phyloP scores from a whole-genome alignment of 2,888 invertebrate genomes.

The Tiliacea aurago region DNA sequence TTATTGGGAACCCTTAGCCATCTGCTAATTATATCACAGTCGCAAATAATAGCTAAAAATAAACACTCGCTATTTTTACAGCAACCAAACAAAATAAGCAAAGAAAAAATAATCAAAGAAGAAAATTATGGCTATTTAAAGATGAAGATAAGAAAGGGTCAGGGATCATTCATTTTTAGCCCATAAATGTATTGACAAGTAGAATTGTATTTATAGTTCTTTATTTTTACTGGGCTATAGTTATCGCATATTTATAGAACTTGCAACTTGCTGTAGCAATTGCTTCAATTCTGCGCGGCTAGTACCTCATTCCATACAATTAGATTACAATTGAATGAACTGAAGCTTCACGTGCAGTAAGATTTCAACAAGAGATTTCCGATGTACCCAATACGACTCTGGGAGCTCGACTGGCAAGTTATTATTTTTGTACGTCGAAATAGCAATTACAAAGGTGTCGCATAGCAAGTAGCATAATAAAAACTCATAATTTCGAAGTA shows the following conservation, averaged over 20 bases:
- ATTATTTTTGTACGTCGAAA: not conserved
- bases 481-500: not conserved
- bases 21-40: not conserved
- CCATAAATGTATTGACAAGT: not conserved
- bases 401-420: not conserved
- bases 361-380: slow-evolving; percentile 34
- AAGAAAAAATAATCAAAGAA: not conserved
- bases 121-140: not conserved
- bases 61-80: slow-evolving; percentile 5
- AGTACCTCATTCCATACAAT: slow-evolving; percentile 31
- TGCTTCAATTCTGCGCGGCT: not conserved
- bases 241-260: not conserved
- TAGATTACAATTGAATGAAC: slow-evolving; percentile 50
- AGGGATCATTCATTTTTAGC: not conserved
- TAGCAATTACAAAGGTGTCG: slow-evolving; percentile 23
- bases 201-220: not conserved
- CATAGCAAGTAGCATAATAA: slow-evolving; percentile 23
- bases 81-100: not conserved
- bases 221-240: not conserved
- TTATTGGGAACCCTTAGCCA: not conserved
- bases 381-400: not conserved
- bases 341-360: slow-evolving; percentile 24
- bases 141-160: not conserved
- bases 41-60: slow-evolving; percentile 13
- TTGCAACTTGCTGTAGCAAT: slow-evolving; percentile 2